Conservation (phyloP, 1,140 invertebrate genomes). For the Brachionus plicatilis region DNA sequence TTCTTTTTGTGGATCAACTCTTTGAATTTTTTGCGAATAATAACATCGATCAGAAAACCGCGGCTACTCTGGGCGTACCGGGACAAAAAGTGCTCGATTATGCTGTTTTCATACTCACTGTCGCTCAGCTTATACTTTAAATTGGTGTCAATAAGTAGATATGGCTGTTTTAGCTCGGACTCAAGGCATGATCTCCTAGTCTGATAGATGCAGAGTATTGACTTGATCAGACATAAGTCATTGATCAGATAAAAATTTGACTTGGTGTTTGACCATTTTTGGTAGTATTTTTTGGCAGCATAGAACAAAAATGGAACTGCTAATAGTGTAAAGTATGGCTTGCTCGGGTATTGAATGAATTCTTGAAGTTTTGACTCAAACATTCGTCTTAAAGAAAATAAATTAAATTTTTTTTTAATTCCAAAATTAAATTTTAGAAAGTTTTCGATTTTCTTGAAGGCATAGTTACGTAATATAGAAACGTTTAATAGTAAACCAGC, state of each 20-base stretch:
- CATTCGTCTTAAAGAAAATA: background rate
- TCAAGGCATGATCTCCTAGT: background rate
- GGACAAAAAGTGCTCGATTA: background rate
- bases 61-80: background rate
- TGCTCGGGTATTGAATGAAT: background rate
- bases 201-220: background rate
- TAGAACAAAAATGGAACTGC: background rate
- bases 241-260: background rate
- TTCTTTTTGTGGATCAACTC: background rate
- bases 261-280: background rate
- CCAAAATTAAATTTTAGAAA: background rate
- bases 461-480: background rate
- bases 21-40: slow-evolving; percentile 16
- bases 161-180: background rate
- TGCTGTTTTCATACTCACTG: background rate
- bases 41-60: background rate
- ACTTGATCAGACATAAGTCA: background rate
- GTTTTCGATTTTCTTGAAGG: background rate
- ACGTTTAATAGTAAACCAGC: background rate
- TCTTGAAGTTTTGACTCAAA: background rate
- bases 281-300: background rate
- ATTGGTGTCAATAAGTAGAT: background rate
- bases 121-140: background rate
- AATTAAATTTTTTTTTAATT: background rate
- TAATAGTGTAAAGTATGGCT: background rate